phyloP scores from a whole-genome alignment of 92 coral and sea anemone species.

The Bergia puertoricense region DNA sequence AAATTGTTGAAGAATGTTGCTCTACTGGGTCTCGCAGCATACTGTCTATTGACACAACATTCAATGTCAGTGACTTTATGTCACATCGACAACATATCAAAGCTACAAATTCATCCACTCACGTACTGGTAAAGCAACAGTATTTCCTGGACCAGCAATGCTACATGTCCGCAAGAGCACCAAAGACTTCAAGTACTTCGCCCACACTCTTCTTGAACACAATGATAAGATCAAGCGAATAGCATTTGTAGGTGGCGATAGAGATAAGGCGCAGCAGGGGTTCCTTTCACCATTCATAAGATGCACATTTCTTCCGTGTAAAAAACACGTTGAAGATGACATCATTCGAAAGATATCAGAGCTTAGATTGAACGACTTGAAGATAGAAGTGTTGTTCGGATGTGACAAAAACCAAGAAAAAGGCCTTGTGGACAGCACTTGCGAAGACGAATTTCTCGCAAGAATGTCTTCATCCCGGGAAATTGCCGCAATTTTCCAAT shows the following conservation, averaged over 20 bases:
- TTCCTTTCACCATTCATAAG: slow-evolving; percentile 48
- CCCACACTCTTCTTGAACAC: slow-evolving; percentile 61
- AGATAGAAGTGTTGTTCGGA: slow-evolving; percentile 16
- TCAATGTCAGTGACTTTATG: too few species aligned
- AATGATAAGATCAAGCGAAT: slow-evolving; percentile 39
- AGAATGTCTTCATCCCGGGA: too few species aligned
- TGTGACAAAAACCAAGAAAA: too few species aligned
- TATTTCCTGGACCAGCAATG: slow-evolving; percentile 58
- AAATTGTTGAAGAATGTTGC: too few species aligned
- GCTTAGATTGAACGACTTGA: slow-evolving; percentile 35
- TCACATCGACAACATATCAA: slow-evolving; percentile 24
- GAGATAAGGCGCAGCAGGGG: slow-evolving; percentile 51
- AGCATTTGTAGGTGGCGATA: slow-evolving; percentile 56
- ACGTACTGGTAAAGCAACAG: slow-evolving; percentile 43
- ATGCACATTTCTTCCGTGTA: slow-evolving; percentile 53
- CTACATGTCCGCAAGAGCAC: slow-evolving; percentile 17
- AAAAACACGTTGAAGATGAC: slow-evolving; percentile 58
- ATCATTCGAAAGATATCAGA: slow-evolving; percentile 47
- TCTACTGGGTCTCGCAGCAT: too few species aligned
- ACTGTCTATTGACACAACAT: too few species aligned
- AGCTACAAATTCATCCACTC: slow-evolving; percentile 29
- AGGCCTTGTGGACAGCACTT: too few species aligned
- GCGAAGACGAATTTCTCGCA: too few species aligned
- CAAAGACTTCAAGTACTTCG: slow-evolving; percentile 35
- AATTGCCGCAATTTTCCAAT: too few species aligned